Evolutionary conservation across 1,140 invertebrate species (phyloP).

Genomic region (Vanessa tameamea): DNA sequence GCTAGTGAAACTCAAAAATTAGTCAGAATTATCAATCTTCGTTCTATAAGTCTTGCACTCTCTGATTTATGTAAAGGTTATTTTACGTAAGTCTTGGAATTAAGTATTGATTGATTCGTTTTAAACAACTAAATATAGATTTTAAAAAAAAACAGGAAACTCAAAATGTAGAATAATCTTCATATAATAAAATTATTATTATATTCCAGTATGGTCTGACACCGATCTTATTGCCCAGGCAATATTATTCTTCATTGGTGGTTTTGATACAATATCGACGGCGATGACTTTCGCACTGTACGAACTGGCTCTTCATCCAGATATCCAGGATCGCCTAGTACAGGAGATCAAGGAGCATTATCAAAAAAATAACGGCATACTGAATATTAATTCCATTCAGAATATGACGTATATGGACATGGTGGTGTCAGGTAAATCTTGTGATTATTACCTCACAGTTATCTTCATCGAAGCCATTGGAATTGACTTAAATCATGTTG

Average conservation of each 20-base stretch:
- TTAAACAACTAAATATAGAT: too few relatives aligned
- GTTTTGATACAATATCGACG: constrained; percentile 9
- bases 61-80: too few relatives aligned
- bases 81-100: too few relatives aligned
- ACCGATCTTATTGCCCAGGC: constrained; percentile 4
- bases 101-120: too few relatives aligned
- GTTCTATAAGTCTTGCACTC: too few relatives aligned
- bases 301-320: constrained; percentile 79
- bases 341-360: constrained; percentile 80
- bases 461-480: too few relatives aligned
- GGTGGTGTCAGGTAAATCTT: constrained; percentile 68
- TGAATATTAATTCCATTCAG: constrained; percentile 79
- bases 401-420: constrained; percentile 85
- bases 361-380: constrained; percentile 63
- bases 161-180: neutral
- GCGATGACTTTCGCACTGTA: neutral
- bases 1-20: too few relatives aligned
- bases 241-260: constrained; percentile 12
- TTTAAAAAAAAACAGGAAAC: neutral
- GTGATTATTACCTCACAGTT: neutral
- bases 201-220: constrained; percentile 6
- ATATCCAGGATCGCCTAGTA: constrained; percentile 82
- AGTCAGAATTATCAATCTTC: too few relatives aligned
- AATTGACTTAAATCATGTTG: too few relatives aligned
- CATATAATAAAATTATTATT: neutral